Conservation (phyloP, 2,888 invertebrate genomes). For the Mesochorus sp. region DNA sequence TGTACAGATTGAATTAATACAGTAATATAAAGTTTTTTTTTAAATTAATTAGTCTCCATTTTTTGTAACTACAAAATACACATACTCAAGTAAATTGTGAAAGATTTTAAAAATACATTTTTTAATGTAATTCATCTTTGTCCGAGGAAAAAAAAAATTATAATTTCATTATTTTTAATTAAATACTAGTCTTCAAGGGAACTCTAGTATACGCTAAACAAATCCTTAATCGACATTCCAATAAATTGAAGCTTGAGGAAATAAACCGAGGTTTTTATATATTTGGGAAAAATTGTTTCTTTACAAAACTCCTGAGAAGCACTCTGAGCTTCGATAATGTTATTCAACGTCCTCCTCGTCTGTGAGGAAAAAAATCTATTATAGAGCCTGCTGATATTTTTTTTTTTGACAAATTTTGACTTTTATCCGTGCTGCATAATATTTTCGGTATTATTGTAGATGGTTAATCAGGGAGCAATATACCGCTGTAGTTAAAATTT, state of each 20-base stretch:
- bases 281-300: not conserved
- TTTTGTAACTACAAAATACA: too few relatives aligned
- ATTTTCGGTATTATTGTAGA: conserved; percentile 45
- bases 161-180: too few relatives aligned
- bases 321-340: conserved; percentile 54
- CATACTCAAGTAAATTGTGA: too few relatives aligned
- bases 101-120: too few relatives aligned
- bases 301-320: conserved; percentile 9
- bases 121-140: too few relatives aligned
- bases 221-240: conserved; percentile 5
- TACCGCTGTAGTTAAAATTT: conserved; percentile 40
- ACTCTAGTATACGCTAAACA: too few relatives aligned
- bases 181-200: too few relatives aligned
- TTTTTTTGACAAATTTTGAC: not conserved
- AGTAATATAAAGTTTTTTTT: too few relatives aligned
- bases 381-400: conserved; percentile 36
- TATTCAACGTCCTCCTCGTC: conserved; percentile 10
- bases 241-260: not conserved
- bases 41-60: too few relatives aligned
- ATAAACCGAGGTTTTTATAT: not conserved
- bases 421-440: conserved; percentile 20
- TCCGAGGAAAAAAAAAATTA: too few relatives aligned
- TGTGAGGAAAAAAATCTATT: not conserved
- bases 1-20: too few relatives aligned
- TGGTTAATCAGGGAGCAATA: conserved; percentile 5